Evolutionary conservation across 2,888 invertebrate genomes (phyloP).

Genomic region (Drosophila gaucha): DNA sequence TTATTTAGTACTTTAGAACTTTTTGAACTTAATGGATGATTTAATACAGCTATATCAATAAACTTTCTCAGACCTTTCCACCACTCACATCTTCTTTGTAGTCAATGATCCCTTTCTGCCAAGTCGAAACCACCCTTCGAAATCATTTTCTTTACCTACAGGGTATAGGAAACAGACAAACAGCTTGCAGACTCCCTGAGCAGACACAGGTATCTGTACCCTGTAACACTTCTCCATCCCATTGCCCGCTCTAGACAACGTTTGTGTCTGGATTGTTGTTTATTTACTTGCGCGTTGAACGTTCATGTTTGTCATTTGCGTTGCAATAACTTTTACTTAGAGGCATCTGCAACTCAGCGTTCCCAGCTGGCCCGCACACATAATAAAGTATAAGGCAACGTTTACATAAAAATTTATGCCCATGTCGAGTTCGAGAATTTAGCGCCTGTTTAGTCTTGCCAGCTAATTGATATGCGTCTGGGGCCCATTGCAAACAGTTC

Average conservation of each 20-base stretch:
- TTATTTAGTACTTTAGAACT: too few relatives aligned
- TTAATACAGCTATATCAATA: too few relatives aligned
- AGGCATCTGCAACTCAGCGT: slow-evolving; percentile 60
- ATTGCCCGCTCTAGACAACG: slow-evolving; percentile 11
- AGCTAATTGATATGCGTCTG: slow-evolving; percentile 68
- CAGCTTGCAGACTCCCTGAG: slow-evolving; percentile 1
- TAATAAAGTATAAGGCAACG: slow-evolving; percentile 24
- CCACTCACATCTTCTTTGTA: too few relatives aligned
- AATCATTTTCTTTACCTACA: neutral
- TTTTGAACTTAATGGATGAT: too few relatives aligned
- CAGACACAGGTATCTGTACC: slow-evolving; percentile 1
- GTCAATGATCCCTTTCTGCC: too few relatives aligned
- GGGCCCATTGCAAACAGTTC: slow-evolving; percentile 31
- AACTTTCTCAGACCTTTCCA: too few relatives aligned
- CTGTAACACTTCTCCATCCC: slow-evolving; percentile 10
- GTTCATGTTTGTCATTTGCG: slow-evolving; percentile 74
- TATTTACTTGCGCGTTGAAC: slow-evolving; percentile 53
- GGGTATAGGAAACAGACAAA: slow-evolving; percentile 35
- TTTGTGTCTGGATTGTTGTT: slow-evolving; percentile 41
- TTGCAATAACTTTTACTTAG: slow-evolving; percentile 73
- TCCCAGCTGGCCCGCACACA: slow-evolving; percentile 27
- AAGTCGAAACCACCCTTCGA: neutral
- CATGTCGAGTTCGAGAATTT: slow-evolving; percentile 37
- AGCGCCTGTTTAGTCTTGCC: slow-evolving; percentile 59
- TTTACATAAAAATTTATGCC: slow-evolving; percentile 70